Base-by-base conservation (phyloP, 2,888 invertebrate species). In the Pristionchus exspectatus region DNA sequence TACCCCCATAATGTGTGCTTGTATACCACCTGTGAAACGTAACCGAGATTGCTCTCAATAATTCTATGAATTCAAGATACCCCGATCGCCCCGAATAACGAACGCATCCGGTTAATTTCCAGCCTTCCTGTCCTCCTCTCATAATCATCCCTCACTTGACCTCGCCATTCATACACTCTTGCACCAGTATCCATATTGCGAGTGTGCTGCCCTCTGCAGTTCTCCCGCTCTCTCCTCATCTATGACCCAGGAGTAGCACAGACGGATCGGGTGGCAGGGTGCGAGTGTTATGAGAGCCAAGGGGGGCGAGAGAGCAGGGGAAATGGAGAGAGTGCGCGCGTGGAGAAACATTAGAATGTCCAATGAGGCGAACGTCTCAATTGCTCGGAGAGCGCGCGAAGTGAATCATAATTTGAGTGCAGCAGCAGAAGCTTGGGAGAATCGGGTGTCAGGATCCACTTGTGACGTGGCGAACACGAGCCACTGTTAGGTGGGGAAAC, bases 291-390 rank as follows among this genome's bases (percentile, higher is more conserved):
- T 63, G 72, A 72, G 72, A 72, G 33, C 33, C 44, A 7, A 72
- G 27, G 14, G 21, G 63, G 24, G 63, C 30, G 69, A 69, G 69
- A 69, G 30, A 69, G 27, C 69, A 30, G 27, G 69, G 30, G 38
- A 18, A 74, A 38, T 18, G 2, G 74, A 74, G 74, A 74, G 74
- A 74, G 74, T 38, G 16, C 18, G 21, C 18, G 27, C 5, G 69
- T 7, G 74, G 38, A 38, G 81, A 81, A 81, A 81, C 81, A 81
- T 81, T 81, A 81, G 81, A 81, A 81, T 81, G 81, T 81, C 50
- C 81, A 81, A 81, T 81, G 81, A 81, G 50, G 81, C 81, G 81
- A 50, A 50, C 81, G 50, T 3, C 81, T 81, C 81, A 50, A 81
- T 54, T 81, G 38, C 38, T 5, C 2, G n/a, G n/a, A 30, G 30